Evolutionary conservation across 1,140 invertebrate genomes (phyloP), one percentile per base, ranked within the genome.

Genomic region (Drosophila setifemur): DNA sequence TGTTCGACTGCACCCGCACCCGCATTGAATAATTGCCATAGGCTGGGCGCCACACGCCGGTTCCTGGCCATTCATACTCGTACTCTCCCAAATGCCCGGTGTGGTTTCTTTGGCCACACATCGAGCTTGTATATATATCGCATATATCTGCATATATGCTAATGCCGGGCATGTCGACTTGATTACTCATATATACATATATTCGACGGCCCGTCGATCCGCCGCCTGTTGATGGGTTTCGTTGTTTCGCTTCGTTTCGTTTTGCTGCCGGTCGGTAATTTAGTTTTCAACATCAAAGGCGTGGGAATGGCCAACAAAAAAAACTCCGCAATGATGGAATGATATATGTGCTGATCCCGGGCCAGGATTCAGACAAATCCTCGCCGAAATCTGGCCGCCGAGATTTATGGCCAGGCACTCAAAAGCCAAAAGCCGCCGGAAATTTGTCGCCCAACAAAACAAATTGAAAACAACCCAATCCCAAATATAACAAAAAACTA

Each of bases 241-340:
- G n/a, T 50, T 57, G 31, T 42, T 48, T 47, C 31, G 47, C 66
- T 54, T 44, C 19, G 19, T 52, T 47, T 53, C 33, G 25, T 68
- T 71, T 53, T 48, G 31, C 45, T 45, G 68, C 29, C 47, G 40
- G 47, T 57, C 54, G 49, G 77, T 82, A 76, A 82, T 82, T 82
- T 82, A 82, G 77, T 70, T 83, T 83, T 83, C 71, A 87, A 85
- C 71, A 85, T 86, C 82, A 85, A 86, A 86, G 81, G 72, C 81
- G 82, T 81, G 81, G 72, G 82, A 85, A 87, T 77, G 68, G 37
- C 12, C 9, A 35, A 28, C 33, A 42, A 57, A 73, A 58, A 25
- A 39, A 11, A 43, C 33, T 47, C n/a, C 31, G 67, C 44, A 54
- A 48, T 69, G 50, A 64, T 64, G 26, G 28, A 61, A 63, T 85